Evolutionary conservation across 2,888 invertebrate genomes (phyloP), one percentile per base, ranked within the genome.

Genomic region (Elegia similella): DNA sequence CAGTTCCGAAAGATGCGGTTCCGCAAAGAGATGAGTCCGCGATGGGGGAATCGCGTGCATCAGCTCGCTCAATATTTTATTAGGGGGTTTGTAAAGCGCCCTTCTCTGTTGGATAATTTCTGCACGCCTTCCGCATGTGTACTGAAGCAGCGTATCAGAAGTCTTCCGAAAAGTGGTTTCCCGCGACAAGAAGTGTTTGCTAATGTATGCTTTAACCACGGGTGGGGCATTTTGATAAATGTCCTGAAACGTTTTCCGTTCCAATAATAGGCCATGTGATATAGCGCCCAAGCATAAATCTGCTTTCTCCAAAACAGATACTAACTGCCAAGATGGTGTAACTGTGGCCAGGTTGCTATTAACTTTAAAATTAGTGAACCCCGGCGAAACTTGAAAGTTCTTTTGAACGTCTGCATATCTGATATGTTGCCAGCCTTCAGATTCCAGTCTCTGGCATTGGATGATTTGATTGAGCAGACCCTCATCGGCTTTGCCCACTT

Each of bases 81-180:
- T n/a, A n/a, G n/a, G n/a, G n/a, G n/a, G n/a, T n/a, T n/a, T n/a
- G n/a, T n/a, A n/a, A n/a, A n/a, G n/a, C n/a, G n/a, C n/a, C n/a
- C n/a, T n/a, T n/a, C n/a, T n/a, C n/a, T n/a, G n/a, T n/a, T n/a
- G n/a, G n/a, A n/a, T n/a, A n/a, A n/a, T n/a, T n/a, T n/a, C n/a
- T 30, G 30, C 30, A 30, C 59, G 38, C 32, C 43, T 57, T 2
- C 60, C 62, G 23, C 63, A 64, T 12, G 44, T 44, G 52, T 63
- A 61, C 48, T 63, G 63, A 8, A 63, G 17, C 0, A 59, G 42
- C 1, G 44, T 16, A 30, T 63, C 61, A 3, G 63, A 63, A 7
- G 46, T 56, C 42, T 55, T 57, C 7, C 60, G 32, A 16, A 62
- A 62, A 10, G 29, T 38, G 1, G 48, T 42, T 5, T 61, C 57